phyloP scores from a whole-genome alignment of 2,113 vertebrate genomes.

The Colossoma macropomum region DNA sequence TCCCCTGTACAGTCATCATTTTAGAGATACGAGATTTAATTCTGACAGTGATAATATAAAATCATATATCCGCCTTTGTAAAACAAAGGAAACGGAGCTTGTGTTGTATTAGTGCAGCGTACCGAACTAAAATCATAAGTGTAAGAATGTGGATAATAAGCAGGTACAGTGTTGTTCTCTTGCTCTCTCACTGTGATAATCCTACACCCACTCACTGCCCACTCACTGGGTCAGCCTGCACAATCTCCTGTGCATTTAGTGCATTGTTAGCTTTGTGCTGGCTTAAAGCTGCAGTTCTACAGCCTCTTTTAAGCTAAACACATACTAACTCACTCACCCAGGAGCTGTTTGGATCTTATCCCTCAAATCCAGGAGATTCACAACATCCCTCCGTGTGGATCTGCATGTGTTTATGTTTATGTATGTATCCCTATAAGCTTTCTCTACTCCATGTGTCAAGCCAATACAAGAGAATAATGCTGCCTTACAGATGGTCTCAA shows the following conservation, averaged over 20 bases:
- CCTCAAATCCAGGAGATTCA: background rate
- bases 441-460: background rate
- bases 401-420: background rate
- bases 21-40: no score
- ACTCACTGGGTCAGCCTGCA: constrained; percentile 9
- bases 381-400: background rate
- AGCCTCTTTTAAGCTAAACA: background rate
- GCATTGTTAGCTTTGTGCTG: background rate
- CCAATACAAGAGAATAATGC: background rate
- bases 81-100: background rate
- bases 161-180: background rate
- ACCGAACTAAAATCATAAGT: background rate
- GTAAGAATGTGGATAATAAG: background rate
- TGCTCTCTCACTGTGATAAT: background rate
- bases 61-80: no score
- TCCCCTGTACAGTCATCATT: no score
- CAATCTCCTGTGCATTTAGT: background rate
- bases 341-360: background rate
- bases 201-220: background rate
- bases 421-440: background rate
- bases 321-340: background rate
- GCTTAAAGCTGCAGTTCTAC: background rate
- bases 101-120: background rate
- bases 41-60: no score
- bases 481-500: background rate